A percentile compares a stretch with the other conserved stretches of the same genome.
Evolutionary conservation across 2,113 vertebrate genomes (phyloP).

Genomic region (Ranitomeya imitator): DNA sequence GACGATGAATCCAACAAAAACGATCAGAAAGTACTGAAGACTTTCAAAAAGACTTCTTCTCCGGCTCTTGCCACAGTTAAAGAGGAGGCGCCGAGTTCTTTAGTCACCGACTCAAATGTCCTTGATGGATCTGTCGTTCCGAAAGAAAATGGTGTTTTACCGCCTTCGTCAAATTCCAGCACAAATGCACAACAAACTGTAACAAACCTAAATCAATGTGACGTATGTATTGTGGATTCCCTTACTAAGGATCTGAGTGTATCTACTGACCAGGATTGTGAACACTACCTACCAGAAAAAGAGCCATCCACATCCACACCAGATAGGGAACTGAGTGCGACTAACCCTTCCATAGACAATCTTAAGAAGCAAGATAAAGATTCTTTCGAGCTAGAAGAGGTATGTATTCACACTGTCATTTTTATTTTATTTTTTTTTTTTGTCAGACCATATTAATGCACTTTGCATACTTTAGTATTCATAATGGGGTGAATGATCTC

Average conservation of each 20-base stretch:
- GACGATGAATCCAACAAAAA: slow-evolving; percentile 68
- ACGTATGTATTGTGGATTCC: slow-evolving; percentile 58
- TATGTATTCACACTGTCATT: slow-evolving; percentile 62
- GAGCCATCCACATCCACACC: slow-evolving; percentile 57
- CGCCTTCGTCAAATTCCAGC: slow-evolving; percentile 41
- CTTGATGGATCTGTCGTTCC: slow-evolving; percentile 54
- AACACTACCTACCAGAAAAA: slow-evolving; percentile 50
- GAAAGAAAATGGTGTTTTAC: slow-evolving; percentile 50
- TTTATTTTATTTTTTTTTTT: too few relatives aligned
- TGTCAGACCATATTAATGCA: neutral
- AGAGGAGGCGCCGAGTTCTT: slow-evolving; percentile 76
- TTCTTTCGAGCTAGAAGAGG: slow-evolving; percentile 98
- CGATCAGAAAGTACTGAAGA: slow-evolving; percentile 74
- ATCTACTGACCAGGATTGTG: slow-evolving; percentile 58
- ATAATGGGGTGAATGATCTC: too few relatives aligned
- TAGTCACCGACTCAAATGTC: slow-evolving; percentile 12
- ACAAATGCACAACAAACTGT: slow-evolving; percentile 54
- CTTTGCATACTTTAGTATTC: neutral
- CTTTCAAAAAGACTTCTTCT: slow-evolving; percentile 82
- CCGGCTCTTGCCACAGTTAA: slow-evolving; percentile 81
- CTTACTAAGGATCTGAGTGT: slow-evolving; percentile 60
- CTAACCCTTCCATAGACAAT: slow-evolving; percentile 72
- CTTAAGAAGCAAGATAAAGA: slow-evolving; percentile 81
- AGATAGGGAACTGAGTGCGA: slow-evolving; percentile 68
- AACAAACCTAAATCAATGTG: slow-evolving; percentile 59